Base-by-base conservation (phyloP, 2,113 vertebrate species). In the Chunga burmeisteri region DNA sequence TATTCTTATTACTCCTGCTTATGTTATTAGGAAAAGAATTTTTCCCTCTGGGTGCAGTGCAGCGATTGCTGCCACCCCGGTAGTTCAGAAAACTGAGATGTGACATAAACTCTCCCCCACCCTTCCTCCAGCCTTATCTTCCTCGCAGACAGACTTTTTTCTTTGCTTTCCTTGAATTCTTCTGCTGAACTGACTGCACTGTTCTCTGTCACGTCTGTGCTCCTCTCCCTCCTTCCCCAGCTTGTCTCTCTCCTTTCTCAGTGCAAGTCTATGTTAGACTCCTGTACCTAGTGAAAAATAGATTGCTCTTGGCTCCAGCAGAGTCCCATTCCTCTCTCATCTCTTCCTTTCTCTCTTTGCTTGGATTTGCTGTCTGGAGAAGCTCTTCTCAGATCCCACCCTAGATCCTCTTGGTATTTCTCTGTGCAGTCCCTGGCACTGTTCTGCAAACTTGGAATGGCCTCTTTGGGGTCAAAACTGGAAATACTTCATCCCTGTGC, bases 111-210 rank as follows among this genome's bases (percentile, higher is more conserved):
- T 82, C 61, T 81, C 75, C 88, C 65, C 66, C 65, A 46, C 88
- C 91, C 94, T 94, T 92, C 67, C 88, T 86, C 30, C 61, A 73
- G 75, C 63, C 82, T 92, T 95, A 92, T 96, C 91, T 83, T 71
- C 40, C 22, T 70, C 8, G 2, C 92, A 93, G 73, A 32, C 44
- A 34, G 68, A 32, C 88, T 80, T 84, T 79, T 86, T 83, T 42
- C 81, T 87, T 67, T 63, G 34, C 82, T 92, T 95, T 97, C 82
- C 82, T 66, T 4, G 53, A 93, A 77, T 44, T 88, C 30, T 32
- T 59, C 17, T 84, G 73, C 86, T 66, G 59, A 86, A 7, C 46
- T 83, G 44, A 3, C 32, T 42, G 88, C 32, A 5, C 62, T 0
- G 0, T 38, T 83, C 59, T 71, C 13, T 46, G 21, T 72, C 58